A percentile compares a stretch with the other conserved stretches of the same genome.
phyloP scores from a whole-genome alignment of 2,113 vertebrate species.

The Puma concolor region DNA sequence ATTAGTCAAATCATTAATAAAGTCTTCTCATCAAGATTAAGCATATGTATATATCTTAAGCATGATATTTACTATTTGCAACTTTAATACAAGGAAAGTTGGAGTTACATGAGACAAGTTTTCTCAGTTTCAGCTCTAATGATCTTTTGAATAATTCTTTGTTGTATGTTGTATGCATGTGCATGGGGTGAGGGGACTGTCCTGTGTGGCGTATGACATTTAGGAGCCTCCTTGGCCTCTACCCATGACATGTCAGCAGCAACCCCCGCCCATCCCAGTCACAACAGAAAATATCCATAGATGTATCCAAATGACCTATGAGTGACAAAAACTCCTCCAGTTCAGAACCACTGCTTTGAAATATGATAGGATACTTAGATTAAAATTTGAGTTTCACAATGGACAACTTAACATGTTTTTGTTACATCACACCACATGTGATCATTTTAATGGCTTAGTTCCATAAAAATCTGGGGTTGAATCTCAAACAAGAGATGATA shows the following conservation, averaged over 20 bases:
- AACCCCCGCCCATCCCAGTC: too few species aligned
- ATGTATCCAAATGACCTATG: background rate
- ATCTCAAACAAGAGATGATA: background rate
- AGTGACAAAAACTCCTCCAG: background rate
- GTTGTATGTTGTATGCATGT: too few species aligned
- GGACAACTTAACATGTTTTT: background rate
- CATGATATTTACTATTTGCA: background rate
- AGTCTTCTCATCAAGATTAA: background rate
- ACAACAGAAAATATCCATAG: background rate
- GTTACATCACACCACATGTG: background rate
- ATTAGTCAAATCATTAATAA: conserved; percentile 40
- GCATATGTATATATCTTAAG: background rate
- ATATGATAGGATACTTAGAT: background rate
- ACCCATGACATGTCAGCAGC: background rate
- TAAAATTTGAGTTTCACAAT: background rate
- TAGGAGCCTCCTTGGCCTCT: background rate
- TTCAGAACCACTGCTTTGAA: background rate
- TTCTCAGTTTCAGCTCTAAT: background rate
- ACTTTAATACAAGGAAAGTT: background rate
- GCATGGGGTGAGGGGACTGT: background rate
- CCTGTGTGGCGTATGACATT: accelerated
- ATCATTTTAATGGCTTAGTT: background rate
- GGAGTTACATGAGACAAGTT: background rate
- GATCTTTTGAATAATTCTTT: background rate
- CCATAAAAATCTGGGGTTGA: background rate